Evolutionary conservation across 2,888 invertebrate species (phyloP).

Genomic region (Eilema griseolum): DNA sequence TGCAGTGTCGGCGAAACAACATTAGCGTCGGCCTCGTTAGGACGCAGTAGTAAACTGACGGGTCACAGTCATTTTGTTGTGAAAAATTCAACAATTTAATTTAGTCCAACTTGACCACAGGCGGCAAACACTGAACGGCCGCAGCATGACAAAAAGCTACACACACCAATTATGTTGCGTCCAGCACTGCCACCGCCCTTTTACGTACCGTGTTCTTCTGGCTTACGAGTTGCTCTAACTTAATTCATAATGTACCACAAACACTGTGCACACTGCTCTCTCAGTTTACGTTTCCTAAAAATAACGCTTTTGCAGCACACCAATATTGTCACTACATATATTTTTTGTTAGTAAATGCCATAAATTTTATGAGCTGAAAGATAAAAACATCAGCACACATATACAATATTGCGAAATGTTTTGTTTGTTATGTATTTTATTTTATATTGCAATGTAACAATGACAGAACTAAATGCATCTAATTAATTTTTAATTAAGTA

Average conservation of each 20-base stretch:
- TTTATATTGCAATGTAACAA: conserved; percentile 48
- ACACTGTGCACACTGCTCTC: conserved; percentile 58
- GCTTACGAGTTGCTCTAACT: conserved; percentile 76
- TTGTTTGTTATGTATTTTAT: conserved; percentile 40
- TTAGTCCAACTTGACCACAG: conserved; percentile 81
- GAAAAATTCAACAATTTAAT: conserved; percentile 86
- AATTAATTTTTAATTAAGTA: too few relatives aligned
- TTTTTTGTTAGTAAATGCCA: conserved; percentile 45
- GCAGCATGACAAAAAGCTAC: conserved; percentile 77
- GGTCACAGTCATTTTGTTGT: conserved; percentile 74
- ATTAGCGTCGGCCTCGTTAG: conserved; percentile 74
- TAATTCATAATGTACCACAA: conserved; percentile 76
- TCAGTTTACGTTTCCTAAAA: conserved; percentile 69
- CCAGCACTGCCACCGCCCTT: conserved; percentile 64
- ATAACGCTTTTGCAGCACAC: conserved; percentile 41
- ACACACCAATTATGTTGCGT: conserved; percentile 78
- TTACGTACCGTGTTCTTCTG: conserved; percentile 57
- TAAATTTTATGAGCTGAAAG: conserved; percentile 48
- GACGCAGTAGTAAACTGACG: conserved; percentile 39
- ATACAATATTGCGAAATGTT: conserved; percentile 33
- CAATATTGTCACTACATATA: conserved; percentile 44
- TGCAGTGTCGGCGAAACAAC: conserved; percentile 63
- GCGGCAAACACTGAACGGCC: conserved; percentile 75
- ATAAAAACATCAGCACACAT: conserved; percentile 35
- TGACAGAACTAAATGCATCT: conserved; percentile 48